A percentile compares a stretch with the other conserved stretches of the same genome.
Conservation (phyloP, 2,113 vertebrate species). For the Epinephelus moara region DNA sequence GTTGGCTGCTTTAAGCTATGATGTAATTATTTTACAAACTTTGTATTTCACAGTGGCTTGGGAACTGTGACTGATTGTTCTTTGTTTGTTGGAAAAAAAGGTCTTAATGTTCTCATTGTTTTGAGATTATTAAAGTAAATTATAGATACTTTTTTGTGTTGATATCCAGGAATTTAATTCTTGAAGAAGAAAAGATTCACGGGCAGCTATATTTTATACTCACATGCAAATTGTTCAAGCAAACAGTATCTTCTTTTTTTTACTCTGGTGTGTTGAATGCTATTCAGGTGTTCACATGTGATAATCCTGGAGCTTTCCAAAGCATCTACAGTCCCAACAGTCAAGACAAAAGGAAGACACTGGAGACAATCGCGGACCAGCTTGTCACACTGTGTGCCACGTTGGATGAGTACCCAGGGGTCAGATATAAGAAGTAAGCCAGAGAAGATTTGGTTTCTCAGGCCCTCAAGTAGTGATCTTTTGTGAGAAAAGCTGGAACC, state of each 20-base stretch:
- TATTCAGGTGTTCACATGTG: slow-evolving; percentile 93
- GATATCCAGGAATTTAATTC: neutral
- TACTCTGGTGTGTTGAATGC: neutral
- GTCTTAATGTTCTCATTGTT: neutral
- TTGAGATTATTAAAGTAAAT: neutral
- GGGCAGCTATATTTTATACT: neutral
- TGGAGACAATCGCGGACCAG: slow-evolving; percentile 92
- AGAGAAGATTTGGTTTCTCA: slow-evolving; percentile 28
- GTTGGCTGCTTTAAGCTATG: slow-evolving; percentile 25
- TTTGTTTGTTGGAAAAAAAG: neutral
- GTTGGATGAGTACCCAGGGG: slow-evolving; percentile 94
- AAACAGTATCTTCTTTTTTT: neutral
- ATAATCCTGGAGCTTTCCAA: slow-evolving; percentile 91
- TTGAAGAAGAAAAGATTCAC: neutral
- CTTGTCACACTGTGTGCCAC: slow-evolving; percentile 95
- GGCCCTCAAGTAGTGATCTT: slow-evolving; percentile 21
- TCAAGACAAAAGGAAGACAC: slow-evolving; percentile 83
- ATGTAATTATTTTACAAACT: neutral
- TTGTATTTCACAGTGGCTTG: neutral
- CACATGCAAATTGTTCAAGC: neutral
- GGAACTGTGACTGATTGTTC: neutral
- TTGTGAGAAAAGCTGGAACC: slow-evolving; percentile 12
- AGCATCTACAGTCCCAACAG: slow-evolving; percentile 91
- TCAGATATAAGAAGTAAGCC: slow-evolving; percentile 92
- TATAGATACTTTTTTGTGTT: neutral